A percentile compares a stretch with the other conserved stretches of the same genome.
Evolutionary conservation across 2,113 vertebrate genomes (phyloP).

Genomic region (Notothenia coriiceps): DNA sequence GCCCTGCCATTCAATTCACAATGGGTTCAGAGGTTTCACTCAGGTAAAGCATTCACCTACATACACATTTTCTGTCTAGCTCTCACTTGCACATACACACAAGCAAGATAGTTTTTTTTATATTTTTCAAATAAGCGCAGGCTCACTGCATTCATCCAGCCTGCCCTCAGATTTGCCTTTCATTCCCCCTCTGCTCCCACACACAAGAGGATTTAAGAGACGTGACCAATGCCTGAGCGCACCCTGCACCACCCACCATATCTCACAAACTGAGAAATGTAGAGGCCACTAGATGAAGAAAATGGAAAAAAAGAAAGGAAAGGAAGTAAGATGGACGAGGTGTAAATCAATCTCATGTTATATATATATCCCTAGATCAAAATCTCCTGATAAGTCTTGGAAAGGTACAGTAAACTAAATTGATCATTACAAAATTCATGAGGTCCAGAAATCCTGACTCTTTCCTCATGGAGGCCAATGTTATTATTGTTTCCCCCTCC

Average conservation of each 20-base stretch:
- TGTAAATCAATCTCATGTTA: slow-evolving; percentile 71
- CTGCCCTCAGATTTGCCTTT: slow-evolving; percentile 53
- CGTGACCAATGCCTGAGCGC: slow-evolving; percentile 22
- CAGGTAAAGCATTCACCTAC: slow-evolving; percentile 37
- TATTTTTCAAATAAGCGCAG: slow-evolving; percentile 35
- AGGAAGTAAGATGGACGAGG: slow-evolving; percentile 21
- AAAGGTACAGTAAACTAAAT: slow-evolving; percentile 76
- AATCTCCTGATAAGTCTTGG: slow-evolving; percentile 60
- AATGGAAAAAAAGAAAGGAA: slow-evolving; percentile 50
- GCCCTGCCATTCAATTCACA: slow-evolving; percentile 39
- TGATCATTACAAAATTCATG: slow-evolving; percentile 84
- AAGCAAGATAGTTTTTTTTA: slow-evolving; percentile 12
- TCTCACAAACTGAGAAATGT: slow-evolving; percentile 44
- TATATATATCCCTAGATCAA: slow-evolving; percentile 61
- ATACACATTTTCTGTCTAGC: slow-evolving; percentile 29
- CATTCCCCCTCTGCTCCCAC: slow-evolving; percentile 27
- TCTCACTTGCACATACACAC: slow-evolving; percentile 9
- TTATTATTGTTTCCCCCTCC: slow-evolving; percentile 51
- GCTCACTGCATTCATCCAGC: slow-evolving; percentile 53
- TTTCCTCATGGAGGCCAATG: slow-evolving; percentile 45
- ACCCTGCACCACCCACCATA: slow-evolving; percentile 12
- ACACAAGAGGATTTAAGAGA: slow-evolving; percentile 42
- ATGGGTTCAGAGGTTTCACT: slow-evolving; percentile 49
- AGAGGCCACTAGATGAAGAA: slow-evolving; percentile 61
- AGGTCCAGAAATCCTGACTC: slow-evolving; percentile 75